phyloP scores from a whole-genome alignment of 1,140 invertebrate species.

The Diabrotica virgifera region DNA sequence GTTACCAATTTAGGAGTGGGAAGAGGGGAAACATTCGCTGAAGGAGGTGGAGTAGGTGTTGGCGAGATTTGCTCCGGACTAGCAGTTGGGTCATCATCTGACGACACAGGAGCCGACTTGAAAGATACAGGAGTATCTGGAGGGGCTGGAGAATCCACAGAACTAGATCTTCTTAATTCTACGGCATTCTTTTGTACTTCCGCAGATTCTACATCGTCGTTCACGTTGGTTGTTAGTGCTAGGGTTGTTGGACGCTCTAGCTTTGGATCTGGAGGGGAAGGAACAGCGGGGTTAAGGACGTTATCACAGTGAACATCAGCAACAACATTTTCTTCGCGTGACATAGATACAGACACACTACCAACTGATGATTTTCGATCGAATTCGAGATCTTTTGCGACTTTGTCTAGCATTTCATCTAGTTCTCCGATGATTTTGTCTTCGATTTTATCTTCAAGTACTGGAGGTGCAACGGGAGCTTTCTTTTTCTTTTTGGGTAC shows the following conservation, averaged over 20 bases:
- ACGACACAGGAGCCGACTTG: neutral
- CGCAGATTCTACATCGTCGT: neutral
- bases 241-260: neutral
- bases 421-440: conserved; percentile 23
- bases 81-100: conserved; percentile 16
- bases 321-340: conserved; percentile 31
- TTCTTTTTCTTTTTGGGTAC: conserved; percentile 24
- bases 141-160: conserved; percentile 1
- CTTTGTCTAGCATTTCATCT: conserved; percentile 36
- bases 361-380: conserved; percentile 30
- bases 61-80: conserved; percentile 7
- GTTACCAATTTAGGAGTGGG: neutral
- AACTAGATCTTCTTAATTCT: neutral
- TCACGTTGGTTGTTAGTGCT: neutral
- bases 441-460: conserved; percentile 21
- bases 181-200: neutral
- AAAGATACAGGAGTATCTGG: conserved; percentile 6
- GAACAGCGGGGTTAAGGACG: conserved; percentile 23
- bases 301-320: conserved; percentile 36
- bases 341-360: conserved; percentile 29
- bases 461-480: conserved; percentile 16
- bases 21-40: neutral
- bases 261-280: neutral
- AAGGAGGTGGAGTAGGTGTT: conserved; percentile 13
- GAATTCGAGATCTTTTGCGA: conserved; percentile 21